Evolutionary conservation across 2,797 vertebrate species (phyloP).

Genomic region (Thunnus albacares): DNA sequence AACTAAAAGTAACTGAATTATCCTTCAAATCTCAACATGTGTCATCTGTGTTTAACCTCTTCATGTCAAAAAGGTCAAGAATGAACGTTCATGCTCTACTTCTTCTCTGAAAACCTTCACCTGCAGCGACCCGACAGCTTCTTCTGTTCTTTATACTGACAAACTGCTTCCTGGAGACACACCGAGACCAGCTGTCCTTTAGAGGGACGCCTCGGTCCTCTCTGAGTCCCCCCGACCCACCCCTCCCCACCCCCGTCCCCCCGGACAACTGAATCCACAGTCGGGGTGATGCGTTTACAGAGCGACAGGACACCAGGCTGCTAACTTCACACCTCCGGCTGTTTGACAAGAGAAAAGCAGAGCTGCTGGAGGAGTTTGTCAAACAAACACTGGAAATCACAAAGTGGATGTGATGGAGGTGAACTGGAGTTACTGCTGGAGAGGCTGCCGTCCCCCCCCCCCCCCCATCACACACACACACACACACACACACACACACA

Average conservation of each 20-base stretch:
- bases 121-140: too few species aligned
- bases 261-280: slow-evolving; percentile 4
- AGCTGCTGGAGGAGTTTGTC: neutral
- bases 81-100: too few species aligned
- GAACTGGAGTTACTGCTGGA: neutral
- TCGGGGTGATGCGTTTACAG: slow-evolving; percentile 7
- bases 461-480: too few species aligned
- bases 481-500: too few species aligned
- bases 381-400: slow-evolving; percentile 32
- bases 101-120: too few species aligned
- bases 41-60: too few species aligned
- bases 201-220: neutral
- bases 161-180: neutral
- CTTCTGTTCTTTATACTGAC: too few species aligned
- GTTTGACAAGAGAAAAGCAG: neutral
- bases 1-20: too few species aligned
- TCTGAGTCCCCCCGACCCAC: too few species aligned
- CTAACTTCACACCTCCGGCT: slow-evolving; percentile 40
- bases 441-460: neutral
- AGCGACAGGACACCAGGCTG: slow-evolving; percentile 12
- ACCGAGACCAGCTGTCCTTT: slow-evolving; percentile 27
- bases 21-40: too few species aligned
- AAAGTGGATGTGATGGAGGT: neutral
- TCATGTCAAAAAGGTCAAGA: too few species aligned
- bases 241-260: neutral